Evolutionary conservation across 1,140 invertebrate genomes (phyloP), one percentile per base, ranked within the genome.

Genomic region (Lucilia cuprina): DNA sequence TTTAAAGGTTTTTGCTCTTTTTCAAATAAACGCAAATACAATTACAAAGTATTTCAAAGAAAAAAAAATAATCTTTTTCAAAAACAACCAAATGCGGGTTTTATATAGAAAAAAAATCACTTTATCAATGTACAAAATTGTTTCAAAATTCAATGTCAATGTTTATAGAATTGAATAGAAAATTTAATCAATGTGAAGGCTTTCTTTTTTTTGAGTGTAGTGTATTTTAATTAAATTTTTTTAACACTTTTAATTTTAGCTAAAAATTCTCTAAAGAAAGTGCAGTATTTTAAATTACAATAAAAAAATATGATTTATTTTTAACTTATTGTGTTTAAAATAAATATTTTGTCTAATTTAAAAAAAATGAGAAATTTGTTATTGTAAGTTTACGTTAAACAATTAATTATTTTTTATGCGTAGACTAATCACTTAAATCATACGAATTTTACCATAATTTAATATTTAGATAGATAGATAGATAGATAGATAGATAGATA

Each of bases 341-440:
- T 41, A 47, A 78, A 78, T 78, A 78, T 35, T 41, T n/a, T 35
- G 41, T 41, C 0, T 19, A 47, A 47, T 78, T 78, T 35, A 1
- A 30, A 30, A 47, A 35, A 47, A 9, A 78, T 78, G 75, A 78
- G 75, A 78, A 78, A 78, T n/a, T 78, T 78, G n/a, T 41, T 78
- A 2, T 47, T 78, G 75, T 78, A 78, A 78, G 75, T 78, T 2
- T 17, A 30, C 3, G 41, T 41, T 41, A 10, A 41, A 41, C 55
- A 30, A 30, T 30, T 30, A 30, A 30, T 30, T 3, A n/a, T 30
- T 30, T 30, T 30, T 30, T 2, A 30, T 3, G 3, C 25, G n/a
- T 60, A n/a, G n/a, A 7, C 0, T 7, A 60, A n/a, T 60, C n/a
- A 7, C n/a, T 60, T n/a, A 60, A 60, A 60, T 7, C 55, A 60